Conservation (phyloP, 2,113 vertebrate genomes). For the Chaetops frenatus region DNA sequence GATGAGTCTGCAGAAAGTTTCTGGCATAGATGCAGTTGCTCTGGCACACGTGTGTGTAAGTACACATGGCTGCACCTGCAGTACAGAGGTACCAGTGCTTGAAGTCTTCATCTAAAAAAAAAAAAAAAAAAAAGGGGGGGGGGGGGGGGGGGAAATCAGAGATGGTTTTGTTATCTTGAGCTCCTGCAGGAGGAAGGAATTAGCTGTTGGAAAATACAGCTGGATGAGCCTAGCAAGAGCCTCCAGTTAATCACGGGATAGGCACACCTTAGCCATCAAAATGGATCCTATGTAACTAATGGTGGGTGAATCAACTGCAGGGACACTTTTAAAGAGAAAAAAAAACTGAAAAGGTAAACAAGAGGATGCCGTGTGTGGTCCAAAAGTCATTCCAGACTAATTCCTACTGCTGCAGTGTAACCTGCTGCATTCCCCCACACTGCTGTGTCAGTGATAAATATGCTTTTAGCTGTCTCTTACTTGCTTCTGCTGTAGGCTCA, state of each 20-base stretch:
- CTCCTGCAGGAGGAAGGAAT: not conserved
- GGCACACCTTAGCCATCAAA: not conserved
- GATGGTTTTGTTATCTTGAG: not conserved
- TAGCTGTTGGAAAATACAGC: not conserved
- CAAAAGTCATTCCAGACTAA: not conserved
- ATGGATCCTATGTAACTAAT: not conserved
- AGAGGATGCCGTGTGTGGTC: not conserved
- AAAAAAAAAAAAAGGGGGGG: not conserved
- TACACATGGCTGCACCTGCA: not conserved
- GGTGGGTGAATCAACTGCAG: not conserved
- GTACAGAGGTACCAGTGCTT: not conserved
- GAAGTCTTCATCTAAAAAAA: not conserved
- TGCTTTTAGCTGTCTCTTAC: not conserved
- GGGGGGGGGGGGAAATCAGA: too few species aligned
- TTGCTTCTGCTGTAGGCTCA: not conserved
- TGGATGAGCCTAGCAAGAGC: not conserved
- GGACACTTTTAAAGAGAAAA: not conserved
- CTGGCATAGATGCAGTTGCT: not conserved
- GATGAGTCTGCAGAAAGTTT: not conserved
- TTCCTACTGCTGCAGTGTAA: not conserved
- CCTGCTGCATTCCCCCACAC: accelerated
- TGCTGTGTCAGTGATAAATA: too few species aligned
- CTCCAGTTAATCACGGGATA: not conserved
- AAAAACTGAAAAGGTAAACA: not conserved
- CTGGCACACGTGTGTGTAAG: not conserved